A percentile compares a stretch with the other conserved stretches of the same genome.
These are phyloP conservation scores for Collichthys lucidus DNA, from an alignment of 2,113 vertebrate species.

Conservation along the genomic window DNA sequence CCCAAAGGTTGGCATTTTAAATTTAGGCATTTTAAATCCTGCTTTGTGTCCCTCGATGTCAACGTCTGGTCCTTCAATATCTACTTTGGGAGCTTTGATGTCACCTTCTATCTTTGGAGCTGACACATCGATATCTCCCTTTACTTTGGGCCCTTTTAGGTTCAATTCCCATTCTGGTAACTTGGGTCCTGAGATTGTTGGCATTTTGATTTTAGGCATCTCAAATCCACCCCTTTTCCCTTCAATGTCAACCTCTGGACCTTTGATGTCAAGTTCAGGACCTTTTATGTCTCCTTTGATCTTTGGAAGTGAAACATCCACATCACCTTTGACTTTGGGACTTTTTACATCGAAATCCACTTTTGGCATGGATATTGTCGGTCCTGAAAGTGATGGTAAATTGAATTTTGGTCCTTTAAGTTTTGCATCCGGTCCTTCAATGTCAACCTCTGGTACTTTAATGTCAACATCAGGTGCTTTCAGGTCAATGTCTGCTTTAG, in stretches of 20 bases:
- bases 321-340: no score
- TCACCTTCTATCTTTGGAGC: slow-evolving; percentile 46
- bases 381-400: no score
- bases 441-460: neutral
- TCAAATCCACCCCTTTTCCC: rapidly evolving
- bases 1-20: slow-evolving; percentile 35
- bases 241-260: neutral
- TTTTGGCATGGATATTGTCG: no score
- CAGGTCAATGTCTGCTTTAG: neutral
- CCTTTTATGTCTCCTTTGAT: no score
- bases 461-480: neutral
- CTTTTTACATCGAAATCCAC: no score
- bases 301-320: no score
- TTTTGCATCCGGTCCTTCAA: no score
- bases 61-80: slow-evolving; percentile 52
- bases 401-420: no score
- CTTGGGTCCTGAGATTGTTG: neutral
- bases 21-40: slow-evolving; percentile 19
- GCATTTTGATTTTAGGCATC: neutral
- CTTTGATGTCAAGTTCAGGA: slow-evolving; percentile 6
- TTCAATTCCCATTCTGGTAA: neutral
- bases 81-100: slow-evolving; percentile 36
- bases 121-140: slow-evolving; percentile 27
- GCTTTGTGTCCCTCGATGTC: slow-evolving; percentile 27
- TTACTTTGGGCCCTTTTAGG: slow-evolving; percentile 9